Conservation (phyloP, 2,113 vertebrate species). For the Podilymbus podiceps region DNA sequence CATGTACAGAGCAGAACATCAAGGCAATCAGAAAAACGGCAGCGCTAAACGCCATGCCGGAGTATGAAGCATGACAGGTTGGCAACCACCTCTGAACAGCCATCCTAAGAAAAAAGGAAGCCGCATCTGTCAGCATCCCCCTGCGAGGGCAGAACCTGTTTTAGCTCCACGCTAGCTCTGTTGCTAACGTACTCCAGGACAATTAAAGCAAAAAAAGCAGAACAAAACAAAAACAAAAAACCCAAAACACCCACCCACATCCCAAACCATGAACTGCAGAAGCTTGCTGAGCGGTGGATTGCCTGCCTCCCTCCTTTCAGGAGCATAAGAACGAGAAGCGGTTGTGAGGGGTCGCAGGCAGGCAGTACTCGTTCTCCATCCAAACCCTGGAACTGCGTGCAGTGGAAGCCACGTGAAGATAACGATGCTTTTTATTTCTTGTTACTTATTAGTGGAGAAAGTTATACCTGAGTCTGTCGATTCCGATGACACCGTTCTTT, state of each 20-base stretch:
- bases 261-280: not conserved
- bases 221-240: too few species aligned
- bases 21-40: not conserved
- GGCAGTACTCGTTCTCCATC: not conserved
- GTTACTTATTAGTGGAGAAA: not conserved
- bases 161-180: not conserved
- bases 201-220: not conserved
- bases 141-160: not conserved
- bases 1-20: not conserved
- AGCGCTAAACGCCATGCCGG: not conserved
- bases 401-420: fast-evolving
- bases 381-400: not conserved
- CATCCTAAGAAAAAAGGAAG: not conserved
- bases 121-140: not conserved
- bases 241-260: not conserved
- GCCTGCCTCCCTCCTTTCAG: not conserved
- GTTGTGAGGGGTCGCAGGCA: not conserved
- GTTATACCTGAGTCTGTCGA: slow-evolving; percentile 75
- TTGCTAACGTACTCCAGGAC: not conserved
- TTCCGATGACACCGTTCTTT: slow-evolving; percentile 67
- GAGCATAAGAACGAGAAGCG: fast-evolving
- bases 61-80: not conserved
- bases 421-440: fast-evolving
- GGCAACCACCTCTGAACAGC: not conserved
- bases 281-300: not conserved